phyloP scores from a whole-genome alignment of 1,140 invertebrate genomes.

The Sminthurides bifidus region DNA sequence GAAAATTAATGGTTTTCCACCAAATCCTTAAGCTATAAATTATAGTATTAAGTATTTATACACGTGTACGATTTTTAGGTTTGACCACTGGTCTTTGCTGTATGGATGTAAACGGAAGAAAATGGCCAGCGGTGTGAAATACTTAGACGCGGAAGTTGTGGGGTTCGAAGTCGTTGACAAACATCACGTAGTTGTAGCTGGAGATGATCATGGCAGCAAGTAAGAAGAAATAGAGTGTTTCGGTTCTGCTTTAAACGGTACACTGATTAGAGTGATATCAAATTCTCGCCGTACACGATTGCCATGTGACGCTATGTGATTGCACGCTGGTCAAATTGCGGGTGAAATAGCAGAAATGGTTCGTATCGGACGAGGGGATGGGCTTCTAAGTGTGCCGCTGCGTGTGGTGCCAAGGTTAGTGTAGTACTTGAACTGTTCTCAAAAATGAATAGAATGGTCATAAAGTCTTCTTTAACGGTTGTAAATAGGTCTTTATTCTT shows the following conservation, averaged over 20 bases:
- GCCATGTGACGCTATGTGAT: too few relatives aligned
- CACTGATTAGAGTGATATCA: slow-evolving; percentile 50
- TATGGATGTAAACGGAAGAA: slow-evolving; percentile 66
- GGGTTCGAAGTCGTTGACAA: slow-evolving; percentile 51
- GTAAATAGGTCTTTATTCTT: slow-evolving; percentile 32
- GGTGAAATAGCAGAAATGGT: slow-evolving; percentile 62
- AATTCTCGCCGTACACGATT: slow-evolving; percentile 60
- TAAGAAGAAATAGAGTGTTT: slow-evolving; percentile 44
- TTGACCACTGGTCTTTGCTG: slow-evolving; percentile 77
- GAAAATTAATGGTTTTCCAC: too few relatives aligned
- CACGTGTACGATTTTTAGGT: slow-evolving; percentile 45
- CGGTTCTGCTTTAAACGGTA: slow-evolving; percentile 49
- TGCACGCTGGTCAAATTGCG: slow-evolving; percentile 69
- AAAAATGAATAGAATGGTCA: too few relatives aligned
- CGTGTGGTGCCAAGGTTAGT: slow-evolving; percentile 69
- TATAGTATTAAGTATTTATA: too few relatives aligned
- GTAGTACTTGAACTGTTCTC: neutral
- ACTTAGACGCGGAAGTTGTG: slow-evolving; percentile 61
- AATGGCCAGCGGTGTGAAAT: slow-evolving; percentile 58
- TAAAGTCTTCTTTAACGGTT: too few relatives aligned
- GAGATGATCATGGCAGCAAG: slow-evolving; percentile 36
- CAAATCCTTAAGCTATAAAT: too few relatives aligned
- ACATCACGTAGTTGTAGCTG: slow-evolving; percentile 36
- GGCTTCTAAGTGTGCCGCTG: slow-evolving; percentile 53
- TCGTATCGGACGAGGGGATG: slow-evolving; percentile 55